These are phyloP conservation scores for Hexactinellida sp. DNA, from an alignment of 37 sponge, comb jelly and placozoan genomes.

Conservation along the genomic window DNA sequence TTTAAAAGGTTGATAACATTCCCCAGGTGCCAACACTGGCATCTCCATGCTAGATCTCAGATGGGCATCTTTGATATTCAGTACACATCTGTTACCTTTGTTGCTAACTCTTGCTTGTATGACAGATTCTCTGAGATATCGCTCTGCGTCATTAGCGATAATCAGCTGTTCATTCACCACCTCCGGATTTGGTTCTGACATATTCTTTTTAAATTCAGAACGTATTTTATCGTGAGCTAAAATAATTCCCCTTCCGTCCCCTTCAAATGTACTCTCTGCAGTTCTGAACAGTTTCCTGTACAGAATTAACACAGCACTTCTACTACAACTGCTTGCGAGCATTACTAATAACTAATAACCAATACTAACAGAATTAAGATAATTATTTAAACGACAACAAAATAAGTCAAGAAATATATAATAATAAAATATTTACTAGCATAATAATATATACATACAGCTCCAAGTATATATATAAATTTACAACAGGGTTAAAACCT, in stretches of 20 bases:
- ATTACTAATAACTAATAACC: no score
- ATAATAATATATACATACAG: no score
- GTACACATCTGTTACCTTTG: neutral
- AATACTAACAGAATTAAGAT: no score
- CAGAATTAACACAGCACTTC: neutral
- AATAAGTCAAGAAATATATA: no score
- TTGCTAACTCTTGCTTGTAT: neutral
- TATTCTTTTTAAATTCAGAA: neutral
- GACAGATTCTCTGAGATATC: constrained; percentile 10
- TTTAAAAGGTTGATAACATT: neutral
- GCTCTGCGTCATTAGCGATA: neutral
- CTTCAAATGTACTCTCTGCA: constrained; percentile 8
- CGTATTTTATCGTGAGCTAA: constrained; percentile 3
- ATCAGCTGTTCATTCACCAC: neutral
- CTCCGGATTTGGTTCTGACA: neutral
- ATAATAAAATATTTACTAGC: no score
- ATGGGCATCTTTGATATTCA: neutral
- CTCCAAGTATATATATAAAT: no score
- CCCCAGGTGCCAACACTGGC: constrained; percentile 12
- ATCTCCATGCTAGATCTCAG: constrained; percentile 2
- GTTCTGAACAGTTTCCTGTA: neutral
- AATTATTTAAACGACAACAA: no score
- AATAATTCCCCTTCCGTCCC: neutral
- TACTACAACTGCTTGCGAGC: neutral
- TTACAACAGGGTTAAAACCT: no score